Base-by-base conservation (phyloP, 2,888 invertebrate genomes). In the Erynnis tages region DNA sequence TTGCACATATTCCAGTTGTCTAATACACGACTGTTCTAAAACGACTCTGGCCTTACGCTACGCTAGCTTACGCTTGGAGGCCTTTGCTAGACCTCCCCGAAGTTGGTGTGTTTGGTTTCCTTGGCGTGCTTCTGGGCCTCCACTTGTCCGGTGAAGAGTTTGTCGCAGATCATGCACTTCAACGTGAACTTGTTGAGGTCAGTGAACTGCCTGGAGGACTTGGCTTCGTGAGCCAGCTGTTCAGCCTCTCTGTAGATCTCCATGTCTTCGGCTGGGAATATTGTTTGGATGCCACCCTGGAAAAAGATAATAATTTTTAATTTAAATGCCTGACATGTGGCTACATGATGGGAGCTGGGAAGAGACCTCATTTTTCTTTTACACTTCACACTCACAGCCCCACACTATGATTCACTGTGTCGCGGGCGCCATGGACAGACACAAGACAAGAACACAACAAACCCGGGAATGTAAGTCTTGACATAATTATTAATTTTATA, bases 101-200 rank as follows among this genome's bases (percentile, higher is more conserved):
- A 96, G 70, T 91, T 93, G 50, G 91, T 91, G 70, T 98, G 98
- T 19, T 94, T 95, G 0, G 97, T 97, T 52, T 92, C 90, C 76
- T 94, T 93, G 14, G 97, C 97, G 76, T 98, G 98, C 58, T 92
- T 91, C 65, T 95, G 94, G 0, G 97, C 97, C 72, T 96, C 95
- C 0, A 83, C 85, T 72, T 97, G 95, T 0, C 98, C 98, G 1
- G 91, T 93, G 0, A 98, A 82, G 62, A 93, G 85, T 21, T 92
- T 86, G 64, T 95, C 91, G 73, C 98, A 98, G n/a, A 93, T 91
- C 71, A 93, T 85, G 78, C 98, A 98, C 60, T 94, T 93, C 8
- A 98, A 82, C 0, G 94, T 94, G 68, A 98, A 97, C 69, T 95
- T 95, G 71, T 95, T 92, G 3, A 97, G 92, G 83, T 98, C 97